phyloP scores from a whole-genome alignment of 2,113 vertebrate species.

The Silurus asotus region DNA sequence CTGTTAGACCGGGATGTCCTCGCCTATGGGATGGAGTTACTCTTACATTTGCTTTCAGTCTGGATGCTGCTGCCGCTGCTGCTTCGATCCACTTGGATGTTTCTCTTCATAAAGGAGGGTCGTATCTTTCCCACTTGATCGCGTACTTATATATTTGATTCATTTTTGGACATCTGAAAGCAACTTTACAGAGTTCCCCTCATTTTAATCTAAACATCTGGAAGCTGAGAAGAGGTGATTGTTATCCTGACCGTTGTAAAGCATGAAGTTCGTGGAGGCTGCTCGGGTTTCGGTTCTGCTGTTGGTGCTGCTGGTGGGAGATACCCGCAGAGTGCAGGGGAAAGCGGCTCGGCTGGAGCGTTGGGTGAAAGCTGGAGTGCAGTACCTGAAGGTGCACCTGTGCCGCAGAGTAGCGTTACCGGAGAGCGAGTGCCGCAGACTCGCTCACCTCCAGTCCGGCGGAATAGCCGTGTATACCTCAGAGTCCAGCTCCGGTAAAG shows the following conservation, averaged over 20 bases:
- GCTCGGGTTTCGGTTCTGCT: constrained; percentile 45
- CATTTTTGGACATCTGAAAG: not conserved
- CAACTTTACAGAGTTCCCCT: not conserved
- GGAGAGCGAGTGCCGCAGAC: constrained; percentile 67
- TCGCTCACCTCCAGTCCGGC: constrained; percentile 66
- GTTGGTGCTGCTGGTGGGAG: constrained; percentile 56
- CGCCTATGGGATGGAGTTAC: constrained; percentile 60
- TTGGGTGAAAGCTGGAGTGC: constrained; percentile 73
- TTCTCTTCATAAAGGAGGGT: constrained; percentile 49
- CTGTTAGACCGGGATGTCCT: constrained; percentile 50
- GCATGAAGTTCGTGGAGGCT: constrained; percentile 47
- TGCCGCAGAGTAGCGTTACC: constrained; percentile 69
- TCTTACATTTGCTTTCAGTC: constrained; percentile 56
- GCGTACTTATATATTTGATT: not conserved
- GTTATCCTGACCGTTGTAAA: not conserved
- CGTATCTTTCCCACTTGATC: constrained; percentile 49
- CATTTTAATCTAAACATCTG: not conserved
- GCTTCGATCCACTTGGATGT: constrained; percentile 49
- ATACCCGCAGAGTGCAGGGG: constrained; percentile 49
- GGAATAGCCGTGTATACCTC: constrained; percentile 71
- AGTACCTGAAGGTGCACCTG: constrained; percentile 71
- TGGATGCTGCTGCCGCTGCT: constrained; percentile 54
- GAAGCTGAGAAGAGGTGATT: not conserved
- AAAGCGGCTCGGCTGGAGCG: constrained; percentile 66
- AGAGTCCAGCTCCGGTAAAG: constrained; percentile 67